phyloP scores from a whole-genome alignment of 2,113 vertebrate genomes.

The Vulpes ferrilata region DNA sequence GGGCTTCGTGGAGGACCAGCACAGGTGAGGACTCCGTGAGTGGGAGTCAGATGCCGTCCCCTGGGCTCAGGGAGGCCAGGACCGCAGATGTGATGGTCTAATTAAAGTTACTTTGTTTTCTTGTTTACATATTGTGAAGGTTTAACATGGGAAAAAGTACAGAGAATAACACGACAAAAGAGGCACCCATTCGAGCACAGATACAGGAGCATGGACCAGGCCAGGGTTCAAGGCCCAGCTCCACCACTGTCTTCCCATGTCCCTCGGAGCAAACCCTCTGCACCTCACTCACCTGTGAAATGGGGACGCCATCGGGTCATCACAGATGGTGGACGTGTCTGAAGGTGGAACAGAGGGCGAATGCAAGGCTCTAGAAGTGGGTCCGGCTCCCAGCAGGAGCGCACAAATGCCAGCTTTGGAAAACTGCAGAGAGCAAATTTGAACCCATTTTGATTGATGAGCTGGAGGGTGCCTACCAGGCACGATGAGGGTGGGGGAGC shows the following conservation, averaged over 20 bases:
- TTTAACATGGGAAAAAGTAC: neutral
- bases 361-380: rapidly evolving
- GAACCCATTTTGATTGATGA: neutral
- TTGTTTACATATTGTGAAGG: neutral
- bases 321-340: neutral
- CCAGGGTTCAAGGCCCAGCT: too few species aligned
- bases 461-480: neutral
- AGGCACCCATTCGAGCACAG: too few species aligned
- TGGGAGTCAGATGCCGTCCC: neutral
- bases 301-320: too few species aligned
- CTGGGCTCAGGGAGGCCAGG: neutral
- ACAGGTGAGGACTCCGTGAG: neutral
- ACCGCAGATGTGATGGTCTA: neutral
- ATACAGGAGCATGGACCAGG: neutral
- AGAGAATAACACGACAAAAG: neutral
- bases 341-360: neutral
- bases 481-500: rapidly evolving
- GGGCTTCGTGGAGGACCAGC: neutral
- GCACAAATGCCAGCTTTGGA: neutral
- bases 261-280: neutral
- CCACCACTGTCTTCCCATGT: neutral
- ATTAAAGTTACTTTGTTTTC: neutral
- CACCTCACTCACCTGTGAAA: neutral
- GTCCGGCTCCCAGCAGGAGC: too few species aligned
- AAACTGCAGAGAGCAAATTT: neutral